A percentile compares a stretch with the other conserved stretches of the same genome.
Evolutionary conservation across 2,888 invertebrate genomes (phyloP).

Genomic region (Pilophorus perplexus): DNA sequence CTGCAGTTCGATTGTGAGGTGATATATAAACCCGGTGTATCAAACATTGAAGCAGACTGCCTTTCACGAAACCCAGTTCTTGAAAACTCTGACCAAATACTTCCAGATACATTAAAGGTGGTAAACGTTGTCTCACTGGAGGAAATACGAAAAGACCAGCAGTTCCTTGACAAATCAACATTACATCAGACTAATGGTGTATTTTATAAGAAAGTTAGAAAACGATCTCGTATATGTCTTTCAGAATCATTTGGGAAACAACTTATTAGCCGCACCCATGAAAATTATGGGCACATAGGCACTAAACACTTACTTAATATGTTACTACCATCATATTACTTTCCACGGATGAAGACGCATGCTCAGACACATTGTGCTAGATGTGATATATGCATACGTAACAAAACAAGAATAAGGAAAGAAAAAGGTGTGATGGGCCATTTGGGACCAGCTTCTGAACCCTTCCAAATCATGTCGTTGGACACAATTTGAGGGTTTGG

Average conservation of each 20-base stretch:
- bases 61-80: conserved; percentile 46
- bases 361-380: conserved; percentile 46
- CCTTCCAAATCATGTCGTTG: neutral
- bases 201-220: conserved; percentile 13
- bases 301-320: neutral
- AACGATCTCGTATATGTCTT: conserved; percentile 15
- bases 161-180: neutral
- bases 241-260: conserved; percentile 23
- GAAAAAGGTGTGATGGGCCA: conserved; percentile 48
- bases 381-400: conserved; percentile 49
- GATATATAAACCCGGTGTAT: conserved; percentile 45
- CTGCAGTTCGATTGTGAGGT: conserved; percentile 46
- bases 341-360: conserved; percentile 42
- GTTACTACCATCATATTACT: neutral
- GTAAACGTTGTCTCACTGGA: conserved; percentile 44
- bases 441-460: conserved; percentile 48
- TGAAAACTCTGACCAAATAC: no score
- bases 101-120: conserved; percentile 41
- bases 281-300: conserved; percentile 31
- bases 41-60: conserved; percentile 47
- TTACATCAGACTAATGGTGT: no score
- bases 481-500: conserved; percentile 46
- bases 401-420: conserved; percentile 49
- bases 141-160: conserved; percentile 41
- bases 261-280: conserved; percentile 18